Evolutionary conservation across 1,140 invertebrate species (phyloP).

Genomic region (Carposina sasakii): DNA sequence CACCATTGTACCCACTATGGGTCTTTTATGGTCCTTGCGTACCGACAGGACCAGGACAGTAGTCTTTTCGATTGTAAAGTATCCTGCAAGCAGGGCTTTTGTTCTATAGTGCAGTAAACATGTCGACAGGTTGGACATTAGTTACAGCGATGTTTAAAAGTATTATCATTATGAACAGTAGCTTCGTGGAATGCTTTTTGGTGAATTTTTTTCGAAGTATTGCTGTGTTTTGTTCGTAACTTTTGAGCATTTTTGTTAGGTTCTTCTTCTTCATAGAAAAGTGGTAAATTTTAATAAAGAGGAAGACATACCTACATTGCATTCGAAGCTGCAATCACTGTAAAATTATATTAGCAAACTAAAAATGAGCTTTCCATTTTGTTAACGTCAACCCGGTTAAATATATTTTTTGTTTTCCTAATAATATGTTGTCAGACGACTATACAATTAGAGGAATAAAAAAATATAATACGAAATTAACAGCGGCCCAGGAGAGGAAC

Average conservation of each 20-base stretch:
- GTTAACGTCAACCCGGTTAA: too few relatives aligned
- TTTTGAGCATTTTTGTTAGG: too few relatives aligned
- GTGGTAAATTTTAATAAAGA: too few relatives aligned
- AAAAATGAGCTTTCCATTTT: too few relatives aligned
- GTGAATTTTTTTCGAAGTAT: slow-evolving; percentile 3
- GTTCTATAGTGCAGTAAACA: slow-evolving; percentile 57
- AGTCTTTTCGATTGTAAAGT: slow-evolving; percentile 27
- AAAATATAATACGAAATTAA: slow-evolving; percentile 27
- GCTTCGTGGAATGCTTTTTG: slow-evolving; percentile 7
- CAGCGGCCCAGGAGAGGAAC: slow-evolving; percentile 41
- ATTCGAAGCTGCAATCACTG: too few relatives aligned
- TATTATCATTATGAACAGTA: slow-evolving; percentile 25
- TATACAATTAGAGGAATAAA: slow-evolving; percentile 29
- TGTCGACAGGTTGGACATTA: slow-evolving; percentile 69
- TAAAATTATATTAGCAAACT: too few relatives aligned
- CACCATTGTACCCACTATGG: slow-evolving; percentile 55
- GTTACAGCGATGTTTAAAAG: too few relatives aligned
- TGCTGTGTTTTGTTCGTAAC: too few relatives aligned
- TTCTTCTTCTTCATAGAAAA: too few relatives aligned
- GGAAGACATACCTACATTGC: too few relatives aligned
- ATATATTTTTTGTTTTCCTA: slow-evolving; percentile 9
- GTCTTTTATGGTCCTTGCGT: slow-evolving; percentile 38
- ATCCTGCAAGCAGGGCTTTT: slow-evolving; percentile 24
- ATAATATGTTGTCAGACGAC: slow-evolving; percentile 9
- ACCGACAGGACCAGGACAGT: slow-evolving; percentile 33